Conservation (phyloP, 2,888 invertebrate species). For the Mantis religiosa region DNA sequence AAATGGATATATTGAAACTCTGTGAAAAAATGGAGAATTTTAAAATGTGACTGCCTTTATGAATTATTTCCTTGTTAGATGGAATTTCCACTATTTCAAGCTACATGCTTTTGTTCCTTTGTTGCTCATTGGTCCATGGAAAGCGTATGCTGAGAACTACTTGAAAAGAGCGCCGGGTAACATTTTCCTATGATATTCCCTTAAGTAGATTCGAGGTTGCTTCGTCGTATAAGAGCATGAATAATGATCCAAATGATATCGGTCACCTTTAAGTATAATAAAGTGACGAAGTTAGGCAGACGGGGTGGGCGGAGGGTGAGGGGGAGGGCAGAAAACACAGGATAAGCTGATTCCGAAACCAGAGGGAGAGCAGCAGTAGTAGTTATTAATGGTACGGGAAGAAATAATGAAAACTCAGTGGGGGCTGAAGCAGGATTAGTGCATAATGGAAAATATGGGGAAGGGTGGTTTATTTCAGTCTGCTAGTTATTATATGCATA, state of each 20-base stretch:
- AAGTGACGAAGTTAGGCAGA: background rate
- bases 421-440: background rate
- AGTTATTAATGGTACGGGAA: background rate
- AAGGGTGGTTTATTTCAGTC: background rate
- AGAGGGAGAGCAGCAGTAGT: background rate
- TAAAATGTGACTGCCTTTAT: too few relatives aligned
- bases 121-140: too few relatives aligned
- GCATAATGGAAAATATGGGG: background rate
- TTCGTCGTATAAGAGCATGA: background rate
- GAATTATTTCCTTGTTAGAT: too few relatives aligned
- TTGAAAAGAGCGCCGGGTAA: background rate
- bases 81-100: too few relatives aligned
- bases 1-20: too few relatives aligned
- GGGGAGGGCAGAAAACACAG: too few relatives aligned
- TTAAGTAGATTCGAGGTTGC: background rate
- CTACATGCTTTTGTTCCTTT: too few relatives aligned
- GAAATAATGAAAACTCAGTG: background rate
- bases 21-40: too few relatives aligned
- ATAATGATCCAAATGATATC: background rate
- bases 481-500: background rate
- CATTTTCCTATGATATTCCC: background rate
- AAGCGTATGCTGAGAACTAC: too few relatives aligned
- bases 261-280: background rate
- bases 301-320: too few relatives aligned
- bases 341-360: background rate